These are phyloP conservation scores for Botia almorhae DNA, from an alignment of 2,797 vertebrate genomes.

Conservation along the genomic window DNA sequence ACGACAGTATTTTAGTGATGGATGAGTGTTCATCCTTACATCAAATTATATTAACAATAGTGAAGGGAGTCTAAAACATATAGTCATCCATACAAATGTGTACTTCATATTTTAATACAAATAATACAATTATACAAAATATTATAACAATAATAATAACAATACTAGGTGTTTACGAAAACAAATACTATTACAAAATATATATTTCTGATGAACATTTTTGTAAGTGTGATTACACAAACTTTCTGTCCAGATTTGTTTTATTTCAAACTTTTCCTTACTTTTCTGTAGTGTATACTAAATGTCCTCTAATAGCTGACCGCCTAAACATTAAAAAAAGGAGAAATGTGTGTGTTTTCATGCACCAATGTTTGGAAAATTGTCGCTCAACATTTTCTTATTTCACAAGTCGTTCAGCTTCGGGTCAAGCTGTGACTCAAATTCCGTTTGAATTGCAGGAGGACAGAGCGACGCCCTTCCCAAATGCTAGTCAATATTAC, in stretches of 20 bases:
- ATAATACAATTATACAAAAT: background rate
- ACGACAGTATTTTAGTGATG: background rate
- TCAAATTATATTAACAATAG: background rate
- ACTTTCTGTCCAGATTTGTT: too few relatives aligned
- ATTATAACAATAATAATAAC: background rate
- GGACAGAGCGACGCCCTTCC: slow-evolving; percentile 94
- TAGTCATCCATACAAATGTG: background rate
- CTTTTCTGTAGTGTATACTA: too few relatives aligned
- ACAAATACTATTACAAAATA: too few relatives aligned
- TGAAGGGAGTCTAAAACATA: background rate
- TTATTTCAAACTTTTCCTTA: too few relatives aligned
- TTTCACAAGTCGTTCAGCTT: slow-evolving; percentile 70
- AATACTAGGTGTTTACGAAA: background rate
- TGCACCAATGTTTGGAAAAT: background rate
- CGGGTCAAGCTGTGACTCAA: slow-evolving; percentile 93
- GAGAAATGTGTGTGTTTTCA: background rate
- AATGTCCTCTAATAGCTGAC: too few relatives aligned
- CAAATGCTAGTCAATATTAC: slow-evolving; percentile 93
- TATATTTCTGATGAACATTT: too few relatives aligned
- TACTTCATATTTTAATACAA: background rate
- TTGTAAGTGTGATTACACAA: too few relatives aligned
- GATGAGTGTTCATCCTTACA: background rate
- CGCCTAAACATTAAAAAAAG: too few relatives aligned
- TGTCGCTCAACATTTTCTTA: slow-evolving; percentile 45
- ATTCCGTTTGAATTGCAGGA: slow-evolving; percentile 95